Conservation (phyloP, 2,113 vertebrate genomes). For the Pseudorhombus dupliciocellatus region DNA sequence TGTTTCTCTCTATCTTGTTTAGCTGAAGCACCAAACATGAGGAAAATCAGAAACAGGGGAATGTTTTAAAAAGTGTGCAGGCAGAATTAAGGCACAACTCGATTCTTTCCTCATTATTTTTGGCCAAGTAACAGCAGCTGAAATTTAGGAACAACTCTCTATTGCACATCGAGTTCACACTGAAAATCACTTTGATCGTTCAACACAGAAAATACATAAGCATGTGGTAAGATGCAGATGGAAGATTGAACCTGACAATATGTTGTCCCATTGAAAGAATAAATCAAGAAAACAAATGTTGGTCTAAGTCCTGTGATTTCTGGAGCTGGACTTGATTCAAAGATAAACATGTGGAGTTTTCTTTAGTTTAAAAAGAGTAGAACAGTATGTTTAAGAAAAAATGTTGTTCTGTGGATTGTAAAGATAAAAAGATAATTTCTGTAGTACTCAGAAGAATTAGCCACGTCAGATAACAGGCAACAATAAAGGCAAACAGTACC, state of each 20-base stretch:
- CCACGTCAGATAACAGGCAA: too few relatives aligned
- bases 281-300: background rate
- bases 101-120: background rate
- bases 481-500: too few relatives aligned
- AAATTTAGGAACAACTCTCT: background rate
- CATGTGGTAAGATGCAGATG: background rate
- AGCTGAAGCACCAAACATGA: background rate
- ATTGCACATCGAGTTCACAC: background rate
- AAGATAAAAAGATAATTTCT: too few relatives aligned
- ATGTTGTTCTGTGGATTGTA: too few relatives aligned
- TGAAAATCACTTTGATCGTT: background rate
- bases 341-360: background rate
- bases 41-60: background rate
- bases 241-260: background rate
- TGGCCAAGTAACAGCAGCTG: background rate
- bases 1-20: slow-evolving; percentile 23
- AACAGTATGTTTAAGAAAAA: background rate
- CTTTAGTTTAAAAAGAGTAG: background rate
- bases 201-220: background rate
- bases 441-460: too few relatives aligned
- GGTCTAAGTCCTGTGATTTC: background rate
- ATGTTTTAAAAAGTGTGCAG: background rate
- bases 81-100: background rate
- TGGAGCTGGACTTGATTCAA: background rate
- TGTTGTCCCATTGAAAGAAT: background rate